Evolutionary conservation across 30 jellyfish, hydroid and myxozoan species (phyloP).

Genomic region (Chrysaora quinquecirrha): DNA sequence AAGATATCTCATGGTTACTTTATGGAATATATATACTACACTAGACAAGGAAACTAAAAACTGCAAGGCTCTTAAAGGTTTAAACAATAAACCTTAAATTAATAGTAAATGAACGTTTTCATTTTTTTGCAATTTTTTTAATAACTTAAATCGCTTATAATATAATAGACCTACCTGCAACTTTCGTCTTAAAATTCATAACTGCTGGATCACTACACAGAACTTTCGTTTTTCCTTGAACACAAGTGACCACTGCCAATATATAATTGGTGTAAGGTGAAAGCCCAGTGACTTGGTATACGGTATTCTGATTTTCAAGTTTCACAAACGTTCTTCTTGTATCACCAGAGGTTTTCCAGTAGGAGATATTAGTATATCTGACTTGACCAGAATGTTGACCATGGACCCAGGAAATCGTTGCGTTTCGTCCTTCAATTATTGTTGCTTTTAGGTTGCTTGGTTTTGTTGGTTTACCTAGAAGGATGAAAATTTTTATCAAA

Average conservation of each 20-base stretch:
- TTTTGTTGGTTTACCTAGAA: constrained; percentile 40
- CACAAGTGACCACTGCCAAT: constrained; percentile 51
- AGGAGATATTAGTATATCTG: not conserved
- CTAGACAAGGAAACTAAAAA: too few relatives aligned
- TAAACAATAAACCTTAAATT: too few relatives aligned
- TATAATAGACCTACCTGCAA: constrained; percentile 39
- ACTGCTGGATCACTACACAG: constrained; percentile 38
- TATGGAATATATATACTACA: too few relatives aligned
- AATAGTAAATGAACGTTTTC: too few relatives aligned
- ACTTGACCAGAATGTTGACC: constrained; percentile 32
- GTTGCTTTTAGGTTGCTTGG: constrained; percentile 12
- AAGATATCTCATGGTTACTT: too few relatives aligned
- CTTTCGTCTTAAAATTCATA: not conserved
- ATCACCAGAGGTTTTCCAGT: not conserved
- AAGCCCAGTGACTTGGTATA: not conserved
- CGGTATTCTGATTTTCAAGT: not conserved
- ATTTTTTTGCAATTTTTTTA: too few relatives aligned
- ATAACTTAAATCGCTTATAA: too few relatives aligned
- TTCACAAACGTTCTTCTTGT: constrained; percentile 6
- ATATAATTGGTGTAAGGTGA: constrained; percentile 47
- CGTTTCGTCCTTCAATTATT: not conserved
- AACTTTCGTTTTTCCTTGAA: not conserved
- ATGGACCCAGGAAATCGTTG: constrained; percentile 20
- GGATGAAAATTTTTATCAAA: too few relatives aligned
- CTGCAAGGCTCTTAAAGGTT: too few relatives aligned